phyloP scores from a whole-genome alignment of 2,797 vertebrate genomes.

The Sebastes trivittatus region DNA sequence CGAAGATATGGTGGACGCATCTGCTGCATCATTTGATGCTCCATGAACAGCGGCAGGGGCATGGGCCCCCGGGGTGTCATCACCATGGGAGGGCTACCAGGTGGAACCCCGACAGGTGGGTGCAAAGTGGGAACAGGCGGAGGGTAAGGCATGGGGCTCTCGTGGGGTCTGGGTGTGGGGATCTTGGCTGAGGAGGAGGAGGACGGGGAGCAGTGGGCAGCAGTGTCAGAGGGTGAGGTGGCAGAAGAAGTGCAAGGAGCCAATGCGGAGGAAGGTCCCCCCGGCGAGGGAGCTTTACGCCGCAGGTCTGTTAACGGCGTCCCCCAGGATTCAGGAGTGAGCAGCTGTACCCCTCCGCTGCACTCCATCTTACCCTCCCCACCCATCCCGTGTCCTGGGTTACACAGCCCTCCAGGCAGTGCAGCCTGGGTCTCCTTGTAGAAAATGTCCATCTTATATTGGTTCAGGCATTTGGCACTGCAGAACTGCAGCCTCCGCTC shows the following conservation, averaged over 20 bases:
- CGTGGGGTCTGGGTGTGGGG: conserved; percentile 94
- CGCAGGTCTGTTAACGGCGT: conserved; percentile 92
- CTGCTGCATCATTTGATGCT: conserved; percentile 99
- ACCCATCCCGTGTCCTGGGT: conserved; percentile 86
- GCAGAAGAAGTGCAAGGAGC: conserved; percentile 88
- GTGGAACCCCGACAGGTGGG: conserved; percentile 89
- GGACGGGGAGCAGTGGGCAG: conserved; percentile 88
- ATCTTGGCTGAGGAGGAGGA: conserved; percentile 89
- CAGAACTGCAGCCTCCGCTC: conserved; percentile 99
- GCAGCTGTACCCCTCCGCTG: conserved; percentile 92
- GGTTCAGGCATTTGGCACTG: conserved; percentile 99
- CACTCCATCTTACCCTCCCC: conserved; percentile 94
- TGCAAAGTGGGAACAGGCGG: conserved; percentile 88
- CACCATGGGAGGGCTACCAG: conserved; percentile 96
- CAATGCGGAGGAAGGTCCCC: conserved; percentile 84
- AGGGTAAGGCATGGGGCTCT: conserved; percentile 89
- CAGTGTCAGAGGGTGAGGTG: conserved; percentile 91
- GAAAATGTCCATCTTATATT: conserved; percentile 99
- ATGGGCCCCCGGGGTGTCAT: conserved; percentile 98
- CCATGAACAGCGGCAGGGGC: conserved; percentile 98
- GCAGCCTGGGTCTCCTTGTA: conserved; percentile 99
- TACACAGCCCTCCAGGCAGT: conserved; percentile 91
- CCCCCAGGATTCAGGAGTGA: conserved; percentile 99
- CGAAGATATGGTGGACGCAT: conserved; percentile 94
- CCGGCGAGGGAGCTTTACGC: conserved; percentile 93